phyloP scores from a whole-genome alignment of 92 coral and sea anemone species.

The Phenganax stokvisi region DNA sequence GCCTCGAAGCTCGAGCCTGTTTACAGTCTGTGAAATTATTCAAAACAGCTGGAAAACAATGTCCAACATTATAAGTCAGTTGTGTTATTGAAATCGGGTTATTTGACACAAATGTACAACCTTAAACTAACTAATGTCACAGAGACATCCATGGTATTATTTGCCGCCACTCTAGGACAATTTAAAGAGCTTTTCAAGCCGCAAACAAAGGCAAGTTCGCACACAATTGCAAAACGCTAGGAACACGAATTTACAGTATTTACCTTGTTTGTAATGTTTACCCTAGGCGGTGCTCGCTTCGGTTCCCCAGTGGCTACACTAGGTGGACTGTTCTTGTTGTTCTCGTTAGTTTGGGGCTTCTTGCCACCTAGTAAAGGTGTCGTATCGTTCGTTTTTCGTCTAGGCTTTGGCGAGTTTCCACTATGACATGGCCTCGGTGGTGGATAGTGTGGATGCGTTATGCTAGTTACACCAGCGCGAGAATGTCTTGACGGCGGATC shows the following conservation, averaged over 20 bases:
- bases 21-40: conserved; percentile 2
- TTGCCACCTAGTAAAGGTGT: conserved; percentile 17
- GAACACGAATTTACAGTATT: background rate
- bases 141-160: background rate
- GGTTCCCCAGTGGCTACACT: conserved; percentile 10
- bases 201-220: background rate
- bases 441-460: conserved; percentile 81
- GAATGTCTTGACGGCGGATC: conserved; percentile 53
- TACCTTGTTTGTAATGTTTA: conserved; percentile 26
- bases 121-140: background rate
- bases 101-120: background rate
- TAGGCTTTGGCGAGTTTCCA: conserved; percentile 52
- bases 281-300: conserved; percentile 36
- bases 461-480: conserved; percentile 22
- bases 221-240: background rate
- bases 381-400: conserved; percentile 34
- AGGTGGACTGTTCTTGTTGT: conserved; percentile 19
- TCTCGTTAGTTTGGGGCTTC: conserved; percentile 10
- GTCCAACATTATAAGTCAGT: background rate
- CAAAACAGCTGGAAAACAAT: background rate
- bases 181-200: background rate
- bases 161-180: background rate
- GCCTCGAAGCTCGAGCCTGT: background rate
- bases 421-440: conserved; percentile 96
- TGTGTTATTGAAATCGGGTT: background rate